Percentiles rank a stretch among this genome's conserved stretches.
Conservation (phyloP, 2,113 vertebrate species). For the Caranx melampygus region DNA sequence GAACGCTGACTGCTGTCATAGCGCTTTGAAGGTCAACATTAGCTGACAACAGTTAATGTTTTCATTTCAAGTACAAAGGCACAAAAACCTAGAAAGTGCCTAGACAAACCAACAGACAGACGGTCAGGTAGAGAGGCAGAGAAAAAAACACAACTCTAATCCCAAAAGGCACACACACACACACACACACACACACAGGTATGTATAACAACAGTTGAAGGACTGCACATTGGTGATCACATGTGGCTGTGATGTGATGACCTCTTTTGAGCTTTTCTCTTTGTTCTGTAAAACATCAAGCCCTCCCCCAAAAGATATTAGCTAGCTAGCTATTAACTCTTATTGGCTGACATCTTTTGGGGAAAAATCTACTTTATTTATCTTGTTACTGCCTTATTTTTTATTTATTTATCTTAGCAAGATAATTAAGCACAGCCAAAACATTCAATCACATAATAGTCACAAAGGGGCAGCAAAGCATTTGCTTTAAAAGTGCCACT, state of each 20-base stretch:
- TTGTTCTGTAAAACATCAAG: constrained; percentile 16
- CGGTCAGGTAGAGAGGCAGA: constrained; percentile 13
- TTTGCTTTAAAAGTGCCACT: constrained; percentile 37
- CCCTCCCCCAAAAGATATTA: not conserved
- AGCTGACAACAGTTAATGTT: constrained; percentile 8
- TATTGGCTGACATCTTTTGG: not conserved
- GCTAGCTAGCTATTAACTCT: no score
- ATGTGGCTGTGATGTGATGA: constrained; percentile 42
- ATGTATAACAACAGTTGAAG: constrained; percentile 27
- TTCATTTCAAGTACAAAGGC: not conserved
- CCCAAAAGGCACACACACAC: not conserved
- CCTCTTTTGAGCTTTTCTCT: constrained; percentile 15
- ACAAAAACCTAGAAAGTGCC: not conserved
- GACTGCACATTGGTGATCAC: constrained; percentile 32
- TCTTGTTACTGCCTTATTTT: not conserved
- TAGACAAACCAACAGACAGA: constrained; percentile 14
- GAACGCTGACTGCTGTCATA: constrained; percentile 66
- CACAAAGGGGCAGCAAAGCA: not conserved
- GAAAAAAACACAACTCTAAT: constrained; percentile 16
- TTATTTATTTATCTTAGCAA: not conserved
- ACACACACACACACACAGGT: constrained; percentile 31
- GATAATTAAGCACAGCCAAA: constrained; percentile 31
- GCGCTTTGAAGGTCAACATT: constrained; percentile 61
- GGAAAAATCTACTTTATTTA: constrained; percentile 30
- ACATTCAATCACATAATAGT: not conserved